Evolutionary conservation across 2,113 vertebrate species (phyloP).

Genomic region (Physeter macrocephalus): DNA sequence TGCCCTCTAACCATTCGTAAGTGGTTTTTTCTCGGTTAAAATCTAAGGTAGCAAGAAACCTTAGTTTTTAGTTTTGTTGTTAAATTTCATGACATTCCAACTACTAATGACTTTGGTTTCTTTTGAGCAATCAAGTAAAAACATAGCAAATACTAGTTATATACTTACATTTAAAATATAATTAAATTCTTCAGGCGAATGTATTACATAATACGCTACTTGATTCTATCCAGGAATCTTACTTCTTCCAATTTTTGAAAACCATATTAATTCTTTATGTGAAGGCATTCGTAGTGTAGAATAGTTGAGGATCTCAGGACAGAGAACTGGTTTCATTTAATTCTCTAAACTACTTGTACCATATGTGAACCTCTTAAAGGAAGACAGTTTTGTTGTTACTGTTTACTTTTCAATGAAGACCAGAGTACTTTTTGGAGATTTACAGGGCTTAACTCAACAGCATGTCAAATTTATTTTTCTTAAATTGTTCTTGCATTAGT

Average conservation of each 20-base stretch:
- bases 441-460: slow-evolving; percentile 6
- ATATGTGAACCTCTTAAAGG: neutral
- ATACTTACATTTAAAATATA: slow-evolving; percentile 12
- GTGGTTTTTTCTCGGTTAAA: slow-evolving; percentile 14
- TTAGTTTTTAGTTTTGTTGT: neutral
- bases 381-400: neutral
- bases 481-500: slow-evolving; percentile 46
- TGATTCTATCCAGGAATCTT: neutral
- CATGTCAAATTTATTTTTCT: slow-evolving; percentile 36
- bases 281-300: neutral
- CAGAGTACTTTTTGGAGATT: neutral
- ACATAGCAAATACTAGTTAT: neutral
- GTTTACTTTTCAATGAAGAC: neutral
- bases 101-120: neutral
- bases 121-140: slow-evolving; percentile 9
- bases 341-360: neutral
- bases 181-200: neutral
- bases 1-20: neutral
- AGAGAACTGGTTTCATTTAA: neutral
- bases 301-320: neutral
- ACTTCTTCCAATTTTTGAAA: slow-evolving; percentile 11
- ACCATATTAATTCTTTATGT: neutral
- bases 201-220: neutral
- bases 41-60: slow-evolving; percentile 18
- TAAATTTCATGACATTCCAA: neutral